phyloP scores from a whole-genome alignment of 2,888 invertebrate species.

The Leucophenga montana region DNA sequence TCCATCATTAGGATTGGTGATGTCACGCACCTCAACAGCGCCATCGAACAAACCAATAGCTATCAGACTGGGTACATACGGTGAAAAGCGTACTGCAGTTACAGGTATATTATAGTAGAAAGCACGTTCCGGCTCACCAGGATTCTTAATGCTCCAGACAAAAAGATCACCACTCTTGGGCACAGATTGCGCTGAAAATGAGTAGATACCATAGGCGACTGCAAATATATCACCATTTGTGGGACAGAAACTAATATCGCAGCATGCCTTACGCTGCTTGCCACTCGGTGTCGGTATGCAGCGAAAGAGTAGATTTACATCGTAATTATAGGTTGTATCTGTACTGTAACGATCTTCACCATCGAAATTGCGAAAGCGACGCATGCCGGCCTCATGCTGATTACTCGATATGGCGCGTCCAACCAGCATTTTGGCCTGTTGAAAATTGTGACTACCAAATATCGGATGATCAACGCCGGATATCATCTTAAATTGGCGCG shows the following conservation, averaged over 20 bases:
- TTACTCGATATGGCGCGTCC: slow-evolving; percentile 83
- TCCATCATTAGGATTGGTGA: slow-evolving; percentile 75
- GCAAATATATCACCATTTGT: slow-evolving; percentile 81
- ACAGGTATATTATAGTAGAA: slow-evolving; percentile 79
- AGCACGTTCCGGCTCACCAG: slow-evolving; percentile 81
- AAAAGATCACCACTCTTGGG: slow-evolving; percentile 78
- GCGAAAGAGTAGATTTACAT: slow-evolving; percentile 80
- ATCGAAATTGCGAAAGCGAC: slow-evolving; percentile 79
- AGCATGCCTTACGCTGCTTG: slow-evolving; percentile 74
- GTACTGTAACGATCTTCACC: slow-evolving; percentile 77
- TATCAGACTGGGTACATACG: slow-evolving; percentile 79
- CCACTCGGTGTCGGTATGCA: slow-evolving; percentile 75
- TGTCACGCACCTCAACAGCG: slow-evolving; percentile 80
- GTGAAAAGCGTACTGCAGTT: slow-evolving; percentile 82
- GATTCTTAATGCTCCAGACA: slow-evolving; percentile 88
- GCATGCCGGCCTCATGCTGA: slow-evolving; percentile 78
- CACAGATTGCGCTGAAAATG: slow-evolving; percentile 75
- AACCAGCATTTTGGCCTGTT: slow-evolving; percentile 76
- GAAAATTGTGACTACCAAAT: slow-evolving; percentile 38
- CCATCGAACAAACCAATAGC: slow-evolving; percentile 86
- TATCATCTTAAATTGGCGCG: slow-evolving; percentile 32
- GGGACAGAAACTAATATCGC: slow-evolving; percentile 79
- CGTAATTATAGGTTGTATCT: slow-evolving; percentile 79
- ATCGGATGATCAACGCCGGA: slow-evolving; percentile 34
- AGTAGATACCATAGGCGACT: slow-evolving; percentile 82